Evolutionary conservation across 2,797 vertebrate species (phyloP).

Genomic region (Staurois parvus): DNA sequence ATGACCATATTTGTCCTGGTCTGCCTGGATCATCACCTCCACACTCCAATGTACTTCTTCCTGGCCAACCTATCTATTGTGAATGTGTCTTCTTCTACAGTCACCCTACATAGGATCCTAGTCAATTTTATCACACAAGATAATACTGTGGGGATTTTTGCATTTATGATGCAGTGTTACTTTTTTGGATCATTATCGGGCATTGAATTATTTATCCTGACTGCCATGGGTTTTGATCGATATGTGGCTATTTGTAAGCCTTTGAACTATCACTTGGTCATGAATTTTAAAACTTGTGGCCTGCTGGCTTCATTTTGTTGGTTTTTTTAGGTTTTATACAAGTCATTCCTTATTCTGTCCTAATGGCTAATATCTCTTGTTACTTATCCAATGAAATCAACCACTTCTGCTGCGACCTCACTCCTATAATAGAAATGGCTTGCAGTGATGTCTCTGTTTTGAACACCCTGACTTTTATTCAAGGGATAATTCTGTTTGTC

Average conservation of each 20-base stretch:
- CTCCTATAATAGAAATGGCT: slow-evolving; percentile 11
- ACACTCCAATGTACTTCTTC: slow-evolving; percentile 46
- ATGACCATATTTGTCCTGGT: slow-evolving; percentile 21
- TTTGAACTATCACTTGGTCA: slow-evolving; percentile 2
- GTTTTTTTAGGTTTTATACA: slow-evolving; percentile 5
- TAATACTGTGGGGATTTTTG: neutral
- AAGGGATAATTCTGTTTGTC: neutral
- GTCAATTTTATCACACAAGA: slow-evolving; percentile 16
- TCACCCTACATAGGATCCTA: slow-evolving; percentile 25
- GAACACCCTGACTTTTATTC: neutral
- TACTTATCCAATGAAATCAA: neutral
- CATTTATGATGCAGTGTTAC: slow-evolving; percentile 4
- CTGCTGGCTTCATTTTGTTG: neutral
- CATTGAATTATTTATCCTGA: slow-evolving; percentile 18
- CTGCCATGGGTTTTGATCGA: slow-evolving; percentile 20
- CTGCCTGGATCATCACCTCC: slow-evolving; percentile 29
- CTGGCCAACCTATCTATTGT: slow-evolving; percentile 32
- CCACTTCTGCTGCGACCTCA: slow-evolving; percentile 27
- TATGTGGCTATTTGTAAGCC: slow-evolving; percentile 26
- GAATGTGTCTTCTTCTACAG: slow-evolving; percentile 24
- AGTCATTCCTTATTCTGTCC: neutral
- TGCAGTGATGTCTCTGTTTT: slow-evolving; percentile 13
- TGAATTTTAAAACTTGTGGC: neutral
- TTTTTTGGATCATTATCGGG: neutral
- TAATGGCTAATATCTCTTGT: neutral